These are phyloP conservation scores for Ptychoptera contaminata DNA, from an alignment of 2,888 invertebrate genomes.

Conservation along the genomic window DNA sequence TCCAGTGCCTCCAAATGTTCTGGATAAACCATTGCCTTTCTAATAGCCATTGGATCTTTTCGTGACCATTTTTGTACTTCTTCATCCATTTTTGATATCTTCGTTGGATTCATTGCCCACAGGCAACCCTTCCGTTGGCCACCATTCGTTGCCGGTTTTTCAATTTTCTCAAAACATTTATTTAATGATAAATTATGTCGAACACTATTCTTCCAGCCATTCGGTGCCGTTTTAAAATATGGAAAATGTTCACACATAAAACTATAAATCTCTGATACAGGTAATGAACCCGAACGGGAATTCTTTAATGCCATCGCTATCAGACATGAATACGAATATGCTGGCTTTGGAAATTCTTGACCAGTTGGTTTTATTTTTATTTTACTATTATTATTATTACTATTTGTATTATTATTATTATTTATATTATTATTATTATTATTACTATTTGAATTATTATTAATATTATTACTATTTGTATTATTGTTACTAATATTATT, in stretches of 20 bases:
- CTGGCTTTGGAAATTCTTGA: constrained; percentile 76
- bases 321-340: constrained; percentile 93
- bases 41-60: constrained; percentile 84
- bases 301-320: constrained; percentile 97
- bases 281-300: constrained; percentile 82
- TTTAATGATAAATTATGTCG: constrained; percentile 93
- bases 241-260: constrained; percentile 99
- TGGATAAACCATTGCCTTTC: constrained; percentile 87
- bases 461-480: constrained; percentile 9
- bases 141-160: constrained; percentile 79
- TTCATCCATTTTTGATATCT: constrained; percentile 93
- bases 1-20: constrained; percentile 71
- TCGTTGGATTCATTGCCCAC: constrained; percentile 94
- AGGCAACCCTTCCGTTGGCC: constrained; percentile 76
- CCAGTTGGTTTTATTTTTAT: constrained; percentile 13
- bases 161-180: constrained; percentile 97
- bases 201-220: constrained; percentile 98
- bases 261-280: constrained; percentile 96
- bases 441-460: constrained; percentile 1
- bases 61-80: constrained; percentile 96
- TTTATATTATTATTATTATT: neutral
- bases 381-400: constrained; percentile 7
- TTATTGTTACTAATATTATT: constrained; percentile 1
- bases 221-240: constrained; percentile 95
- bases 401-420: constrained; percentile 3